These are phyloP conservation scores for Thaumetopoea pityocampa DNA, from an alignment of 1,140 invertebrate species.

Conservation along the genomic window DNA sequence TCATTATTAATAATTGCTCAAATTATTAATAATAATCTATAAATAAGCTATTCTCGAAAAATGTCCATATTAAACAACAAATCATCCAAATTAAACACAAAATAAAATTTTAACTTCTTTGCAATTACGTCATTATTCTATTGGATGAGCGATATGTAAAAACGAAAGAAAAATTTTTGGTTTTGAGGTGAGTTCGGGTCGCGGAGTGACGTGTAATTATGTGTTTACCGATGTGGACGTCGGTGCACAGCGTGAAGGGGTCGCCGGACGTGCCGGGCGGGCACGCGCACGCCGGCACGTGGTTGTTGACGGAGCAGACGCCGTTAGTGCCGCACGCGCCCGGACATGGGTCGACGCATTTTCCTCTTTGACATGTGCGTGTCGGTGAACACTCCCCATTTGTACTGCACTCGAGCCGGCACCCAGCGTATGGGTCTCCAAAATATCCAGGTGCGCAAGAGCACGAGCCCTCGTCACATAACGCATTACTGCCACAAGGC, in stretches of 20 bases:
- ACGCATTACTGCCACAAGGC: constrained; percentile 84
- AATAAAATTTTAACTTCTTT: too few species aligned
- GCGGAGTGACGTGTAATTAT: too few species aligned
- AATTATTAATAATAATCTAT: too few species aligned
- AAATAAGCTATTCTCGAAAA: too few species aligned
- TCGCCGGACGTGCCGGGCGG: constrained; percentile 81
- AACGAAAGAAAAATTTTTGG: too few species aligned
- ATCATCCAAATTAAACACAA: too few species aligned
- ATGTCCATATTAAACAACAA: too few species aligned
- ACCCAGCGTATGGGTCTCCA: constrained; percentile 81
- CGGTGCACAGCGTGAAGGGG: constrained; percentile 80
- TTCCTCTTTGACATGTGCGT: constrained; percentile 83
- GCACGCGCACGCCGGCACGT: constrained; percentile 84
- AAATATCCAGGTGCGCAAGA: constrained; percentile 79
- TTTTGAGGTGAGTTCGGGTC: too few species aligned
- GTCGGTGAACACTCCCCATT: constrained; percentile 81
- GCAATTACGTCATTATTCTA: too few species aligned
- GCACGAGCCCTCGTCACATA: constrained; percentile 80
- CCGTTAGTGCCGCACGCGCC: constrained; percentile 84
- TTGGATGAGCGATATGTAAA: too few species aligned
- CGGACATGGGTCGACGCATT: constrained; percentile 85
- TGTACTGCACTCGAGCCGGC: constrained; percentile 80
- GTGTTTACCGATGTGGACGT: constrained; percentile 77
- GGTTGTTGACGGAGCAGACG: constrained; percentile 82
- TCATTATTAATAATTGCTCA: too few species aligned